Evolutionary conservation across 2,113 vertebrate species (phyloP), one percentile per base, ranked within the genome.

Genomic region (Antigone vipio): DNA sequence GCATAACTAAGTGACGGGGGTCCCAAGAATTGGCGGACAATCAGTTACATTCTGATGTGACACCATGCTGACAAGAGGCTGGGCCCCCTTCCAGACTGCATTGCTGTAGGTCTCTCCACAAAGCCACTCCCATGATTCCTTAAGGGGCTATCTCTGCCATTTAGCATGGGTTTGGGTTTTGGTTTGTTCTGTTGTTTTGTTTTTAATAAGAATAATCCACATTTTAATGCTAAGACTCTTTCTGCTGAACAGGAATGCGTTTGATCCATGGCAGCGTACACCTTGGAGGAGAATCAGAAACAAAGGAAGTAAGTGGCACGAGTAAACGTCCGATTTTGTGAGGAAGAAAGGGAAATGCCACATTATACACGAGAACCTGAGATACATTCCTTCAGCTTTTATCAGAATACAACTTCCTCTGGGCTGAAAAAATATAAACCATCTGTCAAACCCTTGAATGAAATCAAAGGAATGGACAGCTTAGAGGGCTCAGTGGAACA

Each of bases 101-200:
- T 91, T 97, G 98, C 98, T 98, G 98, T 98, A 98, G 98, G 98
- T 98, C 98, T 95, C 89, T 92, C 91, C 95, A 97, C 95, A 95
- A 97, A 97, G 95, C 95, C 95, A 95, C 97, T 98, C 97, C 96
- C 96, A 94, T 83, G 79, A 95, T 94, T 95, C 96, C 95, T 97
- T 94, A 84, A 95, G 93, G 95, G 96, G 96, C 96, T 93, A 88
- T 92, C 95, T 91, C 93, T 95, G 94, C 93, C 74, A 88, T 86
- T 95, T 77, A 95, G 80, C 93, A 20, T 40, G 91, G 44, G 12
- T 71, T 84, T 78, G 5, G 44, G 49, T 35, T 88, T 76, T 66
- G 47, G 44, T 55, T 88, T 52, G 50, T 52, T 53, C 15, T 53
- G 26, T 53, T 53, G 52, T 76, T 60, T 77, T 80, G 42, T 94